Base-by-base conservation (phyloP, 2,888 invertebrate genomes). In the Agriotes lineatus region DNA sequence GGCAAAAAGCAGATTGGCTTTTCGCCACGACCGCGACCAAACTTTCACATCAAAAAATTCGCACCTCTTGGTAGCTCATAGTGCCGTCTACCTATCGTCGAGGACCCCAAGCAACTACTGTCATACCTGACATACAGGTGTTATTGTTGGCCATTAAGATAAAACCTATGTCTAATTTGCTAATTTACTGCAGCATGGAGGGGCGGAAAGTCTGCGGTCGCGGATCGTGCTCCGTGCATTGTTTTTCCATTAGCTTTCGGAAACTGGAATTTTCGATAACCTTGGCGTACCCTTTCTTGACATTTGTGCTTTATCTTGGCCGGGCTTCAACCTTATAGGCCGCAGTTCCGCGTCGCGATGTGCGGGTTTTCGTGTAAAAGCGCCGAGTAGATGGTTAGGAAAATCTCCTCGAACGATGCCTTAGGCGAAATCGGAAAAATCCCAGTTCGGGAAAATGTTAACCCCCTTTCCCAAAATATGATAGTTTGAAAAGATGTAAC, bases 111-210 rank as follows among this genome's bases (percentile, higher is more conserved):
- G 22, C 56, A 37, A 56, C 56, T 56, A 56, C 37, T 56, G 56
- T 56, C 56, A 56, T 56, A 56, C 56, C 56, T 56, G 56, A 56
- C 56, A 56, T 56, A 22, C 56, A 56, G 56, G 56, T 39, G 56
- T 56, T 56, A 56, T 56, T 56, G 39, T 56, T 56, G 39, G 10
- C 39, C 39, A 19, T 56, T 39, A 37, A 56, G 56, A 56, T 56
- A 56, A 50, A 56, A 56, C 37, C 22, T 56, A 35, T 56, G 39
- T 56, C 39, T 39, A 35, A 56, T 39, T 56, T 39, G 56, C 56
- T 56, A 56, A 56, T 56, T 56, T 56, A 39, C 14, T 39, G 33
- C 19, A 39, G 22, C 56, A 56, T 56, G 56, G 56, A n/a, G 56
- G 56, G 56, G 56, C 37, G 12, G 20, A 19, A 39, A 19, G 18